Base-by-base conservation (phyloP, 1,140 invertebrate genomes). In the Caerostris extrusa region DNA sequence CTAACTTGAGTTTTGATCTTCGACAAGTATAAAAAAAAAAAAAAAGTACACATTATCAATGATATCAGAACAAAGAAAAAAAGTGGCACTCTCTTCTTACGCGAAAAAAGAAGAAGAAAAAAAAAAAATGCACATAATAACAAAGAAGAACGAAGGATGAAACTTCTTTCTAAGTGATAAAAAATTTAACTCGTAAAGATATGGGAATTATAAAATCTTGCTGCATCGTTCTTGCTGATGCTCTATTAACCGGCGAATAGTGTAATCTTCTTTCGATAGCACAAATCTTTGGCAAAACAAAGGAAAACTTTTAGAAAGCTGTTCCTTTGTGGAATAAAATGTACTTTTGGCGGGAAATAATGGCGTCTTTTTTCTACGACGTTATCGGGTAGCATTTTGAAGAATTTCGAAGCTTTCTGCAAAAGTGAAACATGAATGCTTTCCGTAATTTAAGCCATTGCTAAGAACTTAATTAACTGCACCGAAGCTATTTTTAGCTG, bases 1-100 rank as follows among this genome's bases (percentile, higher is more conserved):
- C 34, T 89, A 89, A 89, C 71, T 89, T 89, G 64, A 89, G 87
- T 89, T 89, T 89, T 89, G 61, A 61, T 71, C 60, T 57, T 86
- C 50, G 60, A 53, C 60, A 56, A 89, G 34, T 64, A 89, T 69
- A 64, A 69, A 89, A 69, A 69, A 57, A n/a, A n/a, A 5, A 2
- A 57, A 83, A n/a, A 83, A 83, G 82, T n/a, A 56, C 53, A 19
- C 14, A 69, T 89, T 61, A 64, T 89, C 87, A 89, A 61, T 89
- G 87, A 89, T 89, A 89, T 89, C 87, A 69, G 87, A 89, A 55
- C 50, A 89, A 6, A n/a, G 14, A 69, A 7, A 57, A 34, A 57
- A 55, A 55, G 14, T 55, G 81, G 17, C 5, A 12, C 19, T 4
- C 69, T 77, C 8, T 34, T 19, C 14, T 8, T 7, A 4, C 5